Base-by-base conservation (phyloP, 1,140 invertebrate genomes). In the Zophobas atratus region DNA sequence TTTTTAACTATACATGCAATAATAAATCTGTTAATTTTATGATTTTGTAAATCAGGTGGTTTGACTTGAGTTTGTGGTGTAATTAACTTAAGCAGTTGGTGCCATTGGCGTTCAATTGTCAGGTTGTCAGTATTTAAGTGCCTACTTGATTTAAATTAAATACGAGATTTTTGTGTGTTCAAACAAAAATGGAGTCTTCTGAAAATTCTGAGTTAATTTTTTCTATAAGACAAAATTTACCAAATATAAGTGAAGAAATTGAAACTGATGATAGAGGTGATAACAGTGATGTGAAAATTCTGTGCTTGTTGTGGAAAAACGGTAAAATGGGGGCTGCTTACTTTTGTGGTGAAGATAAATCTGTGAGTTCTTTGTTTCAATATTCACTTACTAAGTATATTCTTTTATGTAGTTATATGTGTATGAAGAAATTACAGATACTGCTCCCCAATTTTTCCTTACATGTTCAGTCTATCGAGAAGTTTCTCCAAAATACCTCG, bases 251-350 rank as follows among this genome's bases (percentile, higher is more conserved):
- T 5, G 39, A 41, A 43, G 49, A 73, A 32, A 41, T 6, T 43
- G 1, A 32, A 20, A 6, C 49, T 5, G 32, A 72, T 51, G 51
- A 49, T 32, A 6, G 48, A n/a, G 51, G 2, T 34, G 41, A 35
- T 41, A 48, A 73, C 20, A 75, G 77, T 6, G 38, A 77, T 33
- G 60, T 43, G 6, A 79, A 78, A 36, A 84, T 90, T 51, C 81
- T 90, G 73, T 86, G 86, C 67, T 84, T 88, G 1, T 84, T 87
- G 75, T 88, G 87, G 83, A 84, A 87, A 77, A 85, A 86, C 38
- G 88, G 88, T 41, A 88, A 88, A 82, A 82, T 94, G 32, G 93
- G 92, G 43, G 90, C 92, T 6, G 92, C 93, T 0, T 92, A 91
- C 84, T 95, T 93, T 85, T 90, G 92, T 80, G 84, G 91, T n/a